phyloP scores from a whole-genome alignment of 1,140 invertebrate species.

The Plodia interpunctella region DNA sequence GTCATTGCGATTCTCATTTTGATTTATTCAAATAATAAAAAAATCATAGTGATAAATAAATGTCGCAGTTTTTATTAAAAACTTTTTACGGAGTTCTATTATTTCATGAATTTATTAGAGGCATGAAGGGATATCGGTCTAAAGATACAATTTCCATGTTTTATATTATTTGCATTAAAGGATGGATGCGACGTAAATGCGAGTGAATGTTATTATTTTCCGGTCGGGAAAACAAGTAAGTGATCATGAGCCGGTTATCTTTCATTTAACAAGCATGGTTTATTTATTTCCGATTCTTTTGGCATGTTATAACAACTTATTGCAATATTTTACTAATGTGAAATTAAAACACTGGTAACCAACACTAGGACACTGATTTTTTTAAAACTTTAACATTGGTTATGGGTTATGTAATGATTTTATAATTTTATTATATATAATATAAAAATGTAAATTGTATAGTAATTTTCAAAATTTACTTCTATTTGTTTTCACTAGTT shows the following conservation, averaged over 20 bases:
- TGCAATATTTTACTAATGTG: conserved; percentile 12
- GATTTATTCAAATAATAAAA: too few species aligned
- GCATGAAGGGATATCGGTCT: neutral
- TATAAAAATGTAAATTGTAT: too few species aligned
- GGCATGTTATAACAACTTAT: conserved; percentile 19
- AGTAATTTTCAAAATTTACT: too few species aligned
- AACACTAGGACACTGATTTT: neutral
- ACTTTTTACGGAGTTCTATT: too few species aligned
- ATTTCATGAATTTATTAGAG: too few species aligned
- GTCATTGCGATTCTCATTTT: too few species aligned
- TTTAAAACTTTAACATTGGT: neutral
- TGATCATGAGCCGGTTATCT: conserved; percentile 67
- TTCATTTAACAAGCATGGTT: conserved; percentile 39
- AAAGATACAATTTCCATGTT: neutral
- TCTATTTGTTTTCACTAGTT: too few species aligned
- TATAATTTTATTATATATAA: neutral
- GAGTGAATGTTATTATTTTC: conserved; percentile 10
- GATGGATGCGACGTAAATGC: neutral
- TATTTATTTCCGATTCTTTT: conserved; percentile 29
- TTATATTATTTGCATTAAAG: neutral
- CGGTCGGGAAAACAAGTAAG: conserved; percentile 32
- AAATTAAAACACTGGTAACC: conserved; percentile 12
- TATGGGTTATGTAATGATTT: neutral
- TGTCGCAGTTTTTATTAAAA: too few species aligned
- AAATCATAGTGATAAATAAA: too few species aligned